These are phyloP conservation scores for Flexamia atlantica DNA, from an alignment of 2,888 invertebrate species.

Conservation along the genomic window DNA sequence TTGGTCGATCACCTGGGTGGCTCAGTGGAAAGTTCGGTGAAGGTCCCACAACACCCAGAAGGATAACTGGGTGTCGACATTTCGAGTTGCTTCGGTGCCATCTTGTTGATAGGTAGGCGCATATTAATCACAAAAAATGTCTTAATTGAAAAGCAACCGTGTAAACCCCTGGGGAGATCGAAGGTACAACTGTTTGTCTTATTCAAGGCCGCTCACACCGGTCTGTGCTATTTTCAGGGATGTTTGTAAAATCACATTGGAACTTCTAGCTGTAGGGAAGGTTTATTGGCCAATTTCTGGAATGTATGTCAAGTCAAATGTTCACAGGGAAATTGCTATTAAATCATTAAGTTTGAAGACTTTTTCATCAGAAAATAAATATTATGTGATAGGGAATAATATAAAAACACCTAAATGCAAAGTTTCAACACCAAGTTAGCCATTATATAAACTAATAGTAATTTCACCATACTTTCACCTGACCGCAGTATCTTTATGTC, in stretches of 20 bases:
- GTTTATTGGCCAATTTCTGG: no score
- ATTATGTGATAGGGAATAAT: no score
- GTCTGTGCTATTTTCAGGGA: not conserved
- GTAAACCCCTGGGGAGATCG: not conserved
- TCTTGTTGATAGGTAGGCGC: not conserved
- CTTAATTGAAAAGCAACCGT: not conserved
- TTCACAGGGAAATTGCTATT: no score
- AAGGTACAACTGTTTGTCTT: not conserved
- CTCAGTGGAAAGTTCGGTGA: conserved; percentile 39
- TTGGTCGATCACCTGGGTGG: conserved; percentile 7
- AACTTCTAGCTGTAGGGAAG: no score
- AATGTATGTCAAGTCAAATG: no score
- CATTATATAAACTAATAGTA: no score
- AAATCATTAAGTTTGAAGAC: no score
- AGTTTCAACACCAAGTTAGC: no score
- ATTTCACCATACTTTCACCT: no score
- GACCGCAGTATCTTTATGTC: no score
- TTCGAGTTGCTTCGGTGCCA: not conserved
- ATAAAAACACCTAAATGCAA: no score
- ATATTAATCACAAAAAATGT: not conserved
- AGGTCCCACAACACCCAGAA: conserved; percentile 28
- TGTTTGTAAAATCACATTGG: not conserved
- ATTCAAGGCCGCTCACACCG: not conserved
- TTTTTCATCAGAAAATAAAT: no score
- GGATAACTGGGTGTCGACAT: conserved; percentile 20